Conservation (phyloP, 2,888 invertebrate species). For the Chloroclystis v-ata region DNA sequence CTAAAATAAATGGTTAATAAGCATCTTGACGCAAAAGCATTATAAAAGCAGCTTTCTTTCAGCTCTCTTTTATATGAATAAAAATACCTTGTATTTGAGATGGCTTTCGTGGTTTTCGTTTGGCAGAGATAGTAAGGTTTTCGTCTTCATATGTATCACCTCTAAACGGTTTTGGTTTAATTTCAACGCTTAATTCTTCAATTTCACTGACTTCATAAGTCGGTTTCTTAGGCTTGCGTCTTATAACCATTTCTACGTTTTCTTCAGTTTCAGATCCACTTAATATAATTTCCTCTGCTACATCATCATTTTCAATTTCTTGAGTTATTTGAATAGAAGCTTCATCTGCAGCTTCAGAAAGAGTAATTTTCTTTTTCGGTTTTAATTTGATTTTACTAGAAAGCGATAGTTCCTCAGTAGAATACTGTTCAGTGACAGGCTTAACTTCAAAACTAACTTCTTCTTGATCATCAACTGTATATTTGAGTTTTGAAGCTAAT, state of each 20-base stretch:
- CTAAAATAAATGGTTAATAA: not conserved
- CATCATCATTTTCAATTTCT: constrained; percentile 81
- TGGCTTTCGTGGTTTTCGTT: constrained; percentile 80
- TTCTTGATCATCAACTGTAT: constrained; percentile 83
- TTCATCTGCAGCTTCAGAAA: constrained; percentile 83
- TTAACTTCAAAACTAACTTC: constrained; percentile 69
- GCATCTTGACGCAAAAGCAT: constrained; percentile 6
- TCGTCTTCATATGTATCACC: constrained; percentile 80
- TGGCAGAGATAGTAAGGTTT: constrained; percentile 82
- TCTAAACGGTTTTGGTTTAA: constrained; percentile 66
- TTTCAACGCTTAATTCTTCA: constrained; percentile 78
- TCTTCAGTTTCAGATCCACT: constrained; percentile 81
- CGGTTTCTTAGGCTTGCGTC: constrained; percentile 71
- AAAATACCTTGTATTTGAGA: constrained; percentile 81
- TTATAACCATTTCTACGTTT: constrained; percentile 71
- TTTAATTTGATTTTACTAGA: constrained; percentile 84
- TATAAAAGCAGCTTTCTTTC: not conserved
- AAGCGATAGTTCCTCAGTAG: constrained; percentile 84
- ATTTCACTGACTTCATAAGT: constrained; percentile 80
- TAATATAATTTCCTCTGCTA: constrained; percentile 81
- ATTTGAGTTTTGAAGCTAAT: constrained; percentile 82
- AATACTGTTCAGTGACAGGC: constrained; percentile 67
- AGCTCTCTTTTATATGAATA: constrained; percentile 3
- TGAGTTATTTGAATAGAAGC: constrained; percentile 81
- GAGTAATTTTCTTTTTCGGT: constrained; percentile 79